A percentile compares a stretch with the other conserved stretches of the same genome.
Evolutionary conservation across 2,113 vertebrate species (phyloP).

Genomic region (Mustelus asterias): DNA sequence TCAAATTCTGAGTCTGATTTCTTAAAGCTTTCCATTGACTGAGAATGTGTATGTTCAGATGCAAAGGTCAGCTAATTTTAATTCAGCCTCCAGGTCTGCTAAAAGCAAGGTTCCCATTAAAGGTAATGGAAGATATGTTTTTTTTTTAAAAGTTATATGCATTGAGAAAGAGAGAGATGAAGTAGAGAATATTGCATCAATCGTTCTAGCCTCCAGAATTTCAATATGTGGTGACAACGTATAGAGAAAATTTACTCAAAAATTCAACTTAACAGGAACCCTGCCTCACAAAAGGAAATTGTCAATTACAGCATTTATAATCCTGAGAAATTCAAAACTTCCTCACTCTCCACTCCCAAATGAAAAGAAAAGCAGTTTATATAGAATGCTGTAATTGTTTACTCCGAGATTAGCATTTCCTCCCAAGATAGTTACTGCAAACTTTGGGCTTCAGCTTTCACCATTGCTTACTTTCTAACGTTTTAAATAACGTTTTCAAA

Average conservation of each 20-base stretch:
- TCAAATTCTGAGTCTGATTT: not conserved
- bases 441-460: constrained; percentile 4
- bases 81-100: not conserved
- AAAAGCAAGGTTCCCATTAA: not conserved
- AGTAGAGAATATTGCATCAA: not conserved
- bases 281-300: constrained; percentile 18
- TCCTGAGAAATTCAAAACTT: constrained; percentile 31
- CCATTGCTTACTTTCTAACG: not conserved
- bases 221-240: not conserved
- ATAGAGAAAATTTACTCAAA: not conserved
- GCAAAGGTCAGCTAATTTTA: not conserved
- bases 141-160: not conserved
- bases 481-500: not conserved
- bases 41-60: not conserved
- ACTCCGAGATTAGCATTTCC: constrained; percentile 28
- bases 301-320: constrained; percentile 20
- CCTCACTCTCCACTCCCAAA: not conserved
- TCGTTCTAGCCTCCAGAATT: not conserved
- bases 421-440: constrained; percentile 34
- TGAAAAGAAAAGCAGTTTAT: constrained; percentile 26
- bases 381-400: not conserved
- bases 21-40: not conserved
- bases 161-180: not conserved
- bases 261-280: not conserved
- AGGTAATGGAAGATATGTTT: not conserved